phyloP scores from a whole-genome alignment of 2,797 vertebrate species.

The Mus spretus region DNA sequence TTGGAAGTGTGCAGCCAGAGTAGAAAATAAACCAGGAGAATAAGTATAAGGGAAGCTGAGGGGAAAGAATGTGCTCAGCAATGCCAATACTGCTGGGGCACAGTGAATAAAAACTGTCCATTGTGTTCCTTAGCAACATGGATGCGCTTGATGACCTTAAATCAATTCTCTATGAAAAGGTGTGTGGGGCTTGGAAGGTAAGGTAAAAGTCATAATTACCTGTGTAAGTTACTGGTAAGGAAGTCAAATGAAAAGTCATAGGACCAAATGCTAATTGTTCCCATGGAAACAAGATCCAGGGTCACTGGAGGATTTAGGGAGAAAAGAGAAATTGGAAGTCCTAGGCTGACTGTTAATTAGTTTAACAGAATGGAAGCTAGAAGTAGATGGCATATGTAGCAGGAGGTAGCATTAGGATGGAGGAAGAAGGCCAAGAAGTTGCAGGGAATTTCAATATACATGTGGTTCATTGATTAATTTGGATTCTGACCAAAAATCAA shows the following conservation, averaged over 20 bases:
- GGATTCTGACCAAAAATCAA: slow-evolving; percentile 64
- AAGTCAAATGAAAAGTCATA: slow-evolving; percentile 69
- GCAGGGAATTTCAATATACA: slow-evolving; percentile 56
- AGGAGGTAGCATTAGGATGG: slow-evolving; percentile 34
- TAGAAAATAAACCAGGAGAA: slow-evolving; percentile 33
- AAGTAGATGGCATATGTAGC: not conserved
- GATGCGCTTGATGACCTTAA: slow-evolving; percentile 24
- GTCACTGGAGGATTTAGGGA: slow-evolving; percentile 24
- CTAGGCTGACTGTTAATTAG: slow-evolving; percentile 57
- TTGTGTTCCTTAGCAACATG: slow-evolving; percentile 50
- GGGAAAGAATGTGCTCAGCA: slow-evolving; percentile 27
- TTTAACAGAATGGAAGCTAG: slow-evolving; percentile 55
- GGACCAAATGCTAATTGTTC: slow-evolving; percentile 55
- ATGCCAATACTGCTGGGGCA: not conserved
- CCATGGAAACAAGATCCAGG: slow-evolving; percentile 46
- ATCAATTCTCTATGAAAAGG: not conserved
- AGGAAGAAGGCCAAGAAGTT: slow-evolving; percentile 46
- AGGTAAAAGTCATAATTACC: slow-evolving; percentile 52
- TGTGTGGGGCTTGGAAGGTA: not conserved
- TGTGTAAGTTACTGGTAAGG: slow-evolving; percentile 53
- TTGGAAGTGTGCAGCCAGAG: not conserved
- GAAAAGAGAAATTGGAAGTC: slow-evolving; percentile 60
- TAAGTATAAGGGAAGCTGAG: not conserved
- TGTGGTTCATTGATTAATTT: slow-evolving; percentile 62
- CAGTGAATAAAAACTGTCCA: not conserved